Evolutionary conservation across 2,888 invertebrate genomes (phyloP).

Genomic region (Gastrophysa polygoni): DNA sequence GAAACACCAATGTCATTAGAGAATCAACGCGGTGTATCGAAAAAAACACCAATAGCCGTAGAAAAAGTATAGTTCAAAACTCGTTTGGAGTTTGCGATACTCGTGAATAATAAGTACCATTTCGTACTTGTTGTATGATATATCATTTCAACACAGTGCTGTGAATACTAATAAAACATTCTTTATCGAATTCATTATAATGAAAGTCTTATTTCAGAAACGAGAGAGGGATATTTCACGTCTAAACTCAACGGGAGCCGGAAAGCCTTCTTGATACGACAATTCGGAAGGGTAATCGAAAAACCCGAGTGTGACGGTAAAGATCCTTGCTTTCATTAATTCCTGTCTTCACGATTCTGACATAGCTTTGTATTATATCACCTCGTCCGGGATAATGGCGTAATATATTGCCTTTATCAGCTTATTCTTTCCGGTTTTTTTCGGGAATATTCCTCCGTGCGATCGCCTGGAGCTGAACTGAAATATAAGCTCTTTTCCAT

Average conservation of each 20-base stretch:
- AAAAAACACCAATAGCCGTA: too few relatives aligned
- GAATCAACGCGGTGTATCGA: too few relatives aligned
- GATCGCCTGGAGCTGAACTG: too few relatives aligned
- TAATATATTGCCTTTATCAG: constrained; percentile 15
- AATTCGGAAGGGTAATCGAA: constrained; percentile 27
- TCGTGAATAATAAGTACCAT: too few relatives aligned
- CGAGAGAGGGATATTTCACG: background rate
- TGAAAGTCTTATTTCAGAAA: background rate
- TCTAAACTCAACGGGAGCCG: background rate
- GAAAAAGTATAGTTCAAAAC: too few relatives aligned
- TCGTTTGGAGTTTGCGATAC: too few relatives aligned
- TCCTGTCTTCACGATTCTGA: constrained; percentile 20
- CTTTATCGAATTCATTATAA: too few relatives aligned
- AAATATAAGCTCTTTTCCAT: too few relatives aligned
- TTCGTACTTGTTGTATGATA: too few relatives aligned
- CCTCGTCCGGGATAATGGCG: constrained; percentile 11
- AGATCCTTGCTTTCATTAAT: constrained; percentile 29
- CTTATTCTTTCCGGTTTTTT: background rate
- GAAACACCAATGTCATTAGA: too few relatives aligned
- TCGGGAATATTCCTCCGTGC: background rate
- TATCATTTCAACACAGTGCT: too few relatives aligned
- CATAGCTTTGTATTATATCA: constrained; percentile 22
- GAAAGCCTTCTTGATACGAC: background rate
- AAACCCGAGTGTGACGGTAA: constrained; percentile 27
- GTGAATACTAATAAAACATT: too few relatives aligned